Evolutionary conservation across 2,888 invertebrate species (phyloP).

Genomic region (Ceramica pisi): DNA sequence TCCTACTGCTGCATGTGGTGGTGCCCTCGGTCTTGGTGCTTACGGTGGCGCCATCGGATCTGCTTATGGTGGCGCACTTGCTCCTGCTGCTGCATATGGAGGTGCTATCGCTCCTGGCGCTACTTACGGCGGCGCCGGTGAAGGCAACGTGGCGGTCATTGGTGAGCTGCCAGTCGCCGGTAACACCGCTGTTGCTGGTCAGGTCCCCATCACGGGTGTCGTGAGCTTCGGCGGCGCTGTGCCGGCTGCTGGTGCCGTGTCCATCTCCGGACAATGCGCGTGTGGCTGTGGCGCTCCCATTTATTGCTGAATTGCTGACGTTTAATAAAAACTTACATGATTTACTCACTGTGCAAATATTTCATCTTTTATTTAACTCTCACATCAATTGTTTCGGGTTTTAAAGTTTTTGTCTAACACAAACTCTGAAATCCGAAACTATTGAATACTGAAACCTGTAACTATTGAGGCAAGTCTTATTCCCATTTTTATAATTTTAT

Average conservation of each 20-base stretch:
- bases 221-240: conserved; percentile 43
- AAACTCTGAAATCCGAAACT: no score
- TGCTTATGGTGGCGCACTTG: conserved; percentile 27
- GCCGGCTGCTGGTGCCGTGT: conserved; percentile 46
- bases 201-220: conserved; percentile 52
- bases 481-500: no score
- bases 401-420: no score
- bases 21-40: not conserved
- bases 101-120: not conserved
- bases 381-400: no score
- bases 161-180: conserved; percentile 57
- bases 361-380: no score
- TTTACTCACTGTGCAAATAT: no score
- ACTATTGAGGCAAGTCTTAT: no score
- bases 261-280: conserved; percentile 43
- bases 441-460: no score
- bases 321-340: no score
- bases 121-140: conserved; percentile 46
- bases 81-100: conserved; percentile 10
- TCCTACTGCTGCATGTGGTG: not conserved
- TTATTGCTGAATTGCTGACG: not conserved
- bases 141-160: conserved; percentile 51
- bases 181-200: conserved; percentile 47
- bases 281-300: conserved; percentile 28
- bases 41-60: conserved; percentile 3